Evolutionary conservation across 2,113 vertebrate genomes (phyloP), one percentile per base, ranked within the genome.

Genomic region (Stercorarius parasiticus): DNA sequence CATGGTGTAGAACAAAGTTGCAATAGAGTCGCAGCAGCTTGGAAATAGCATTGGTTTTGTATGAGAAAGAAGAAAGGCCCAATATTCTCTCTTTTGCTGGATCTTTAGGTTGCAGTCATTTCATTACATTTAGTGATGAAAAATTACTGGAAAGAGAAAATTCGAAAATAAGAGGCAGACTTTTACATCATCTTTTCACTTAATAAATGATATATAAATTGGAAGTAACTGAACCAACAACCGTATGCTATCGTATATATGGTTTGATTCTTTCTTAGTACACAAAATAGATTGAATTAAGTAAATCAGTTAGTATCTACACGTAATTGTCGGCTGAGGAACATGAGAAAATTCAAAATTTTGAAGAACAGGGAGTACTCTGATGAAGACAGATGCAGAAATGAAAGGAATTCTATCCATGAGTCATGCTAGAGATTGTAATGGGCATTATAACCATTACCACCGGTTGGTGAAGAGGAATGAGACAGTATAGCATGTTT

Each of bases 231-330:
- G 50, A 72, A 72, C 17, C 40, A 69, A 27, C 43, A 72, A 4
- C 15, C 1, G 2, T 47, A 19, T 47, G 20, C 4, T 72, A 4
- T 42, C 0, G 1, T 67, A 13, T 34, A 15, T 50, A 29, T 19
- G 40, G 15, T 65, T 82, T 62, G 38, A 56, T 62, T 66, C 26
- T 76, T 86, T 70, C n/a, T 82, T 72, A n/a, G n/a, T 62, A 17
- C 29, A 5, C 17, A 17, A 80, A 86, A 55, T 55, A 45, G 56
- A 67, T 76, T 32, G 70, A 79, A 79, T 71, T 82, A 53, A 45
- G 49, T 52, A 47, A 87, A 70, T 50, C 71, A 88, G 26, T 78
- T 42, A 20, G 29, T 52, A 61, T 42, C 72, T 85, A 10, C 50
- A 45, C 9, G 69, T 83, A 65, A 62, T 47, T 88, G 29, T 45